A percentile compares a stretch with the other conserved stretches of the same genome.
Evolutionary conservation across 2,888 invertebrate genomes (phyloP).

Genomic region (Bembecia ichneumoniformis): DNA sequence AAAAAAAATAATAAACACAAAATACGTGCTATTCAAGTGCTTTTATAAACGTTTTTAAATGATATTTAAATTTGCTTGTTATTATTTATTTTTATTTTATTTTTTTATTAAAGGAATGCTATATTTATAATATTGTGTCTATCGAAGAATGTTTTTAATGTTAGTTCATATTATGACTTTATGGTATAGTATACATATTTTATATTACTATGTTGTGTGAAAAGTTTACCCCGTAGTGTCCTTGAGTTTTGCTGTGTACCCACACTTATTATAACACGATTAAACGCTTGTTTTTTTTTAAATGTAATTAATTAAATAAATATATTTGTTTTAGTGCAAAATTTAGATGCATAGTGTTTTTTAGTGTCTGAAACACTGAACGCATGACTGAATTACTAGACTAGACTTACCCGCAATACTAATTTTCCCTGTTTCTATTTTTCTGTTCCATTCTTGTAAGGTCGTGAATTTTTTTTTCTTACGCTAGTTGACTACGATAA

Average conservation of each 20-base stretch:
- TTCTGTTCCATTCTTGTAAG: no score
- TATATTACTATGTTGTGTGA: slow-evolving; percentile 12
- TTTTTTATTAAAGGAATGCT: slow-evolving; percentile 37
- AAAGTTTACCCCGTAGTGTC: slow-evolving; percentile 17
- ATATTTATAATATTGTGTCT: slow-evolving; percentile 24
- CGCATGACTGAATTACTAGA: not conserved
- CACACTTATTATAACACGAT: not conserved
- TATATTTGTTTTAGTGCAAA: not conserved
- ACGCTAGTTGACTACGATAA: not conserved
- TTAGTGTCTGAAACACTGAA: not conserved
- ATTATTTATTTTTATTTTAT: slow-evolving; percentile 30
- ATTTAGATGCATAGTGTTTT: not conserved
- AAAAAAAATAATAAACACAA: slow-evolving; percentile 25
- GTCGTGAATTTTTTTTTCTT: not conserved
- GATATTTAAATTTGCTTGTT: slow-evolving; percentile 72
- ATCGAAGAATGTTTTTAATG: slow-evolving; percentile 21
- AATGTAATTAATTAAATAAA: not conserved
- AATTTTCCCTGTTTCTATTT: no score
- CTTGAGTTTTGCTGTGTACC: not conserved
- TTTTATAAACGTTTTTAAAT: slow-evolving; percentile 56
- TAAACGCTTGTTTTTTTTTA: not conserved
- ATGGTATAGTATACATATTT: slow-evolving; percentile 12
- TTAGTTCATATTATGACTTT: slow-evolving; percentile 2
- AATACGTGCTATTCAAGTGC: slow-evolving; percentile 64
- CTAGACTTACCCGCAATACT: no score